phyloP scores from a whole-genome alignment of 2,888 invertebrate species.

The Cylindroiulus punctatus region DNA sequence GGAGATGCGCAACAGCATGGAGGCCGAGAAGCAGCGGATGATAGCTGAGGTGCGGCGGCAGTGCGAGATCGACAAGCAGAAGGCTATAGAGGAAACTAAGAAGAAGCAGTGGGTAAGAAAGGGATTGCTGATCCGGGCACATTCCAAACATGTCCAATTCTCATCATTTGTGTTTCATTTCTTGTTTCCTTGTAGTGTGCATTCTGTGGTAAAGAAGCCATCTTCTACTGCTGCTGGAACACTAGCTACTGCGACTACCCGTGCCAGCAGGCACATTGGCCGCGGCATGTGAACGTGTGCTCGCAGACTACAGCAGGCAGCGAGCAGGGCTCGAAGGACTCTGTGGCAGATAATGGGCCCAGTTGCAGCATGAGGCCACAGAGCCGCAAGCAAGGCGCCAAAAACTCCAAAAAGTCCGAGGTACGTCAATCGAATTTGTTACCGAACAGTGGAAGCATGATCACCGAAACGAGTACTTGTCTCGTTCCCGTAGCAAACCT shows the following conservation, averaged over 20 bases:
- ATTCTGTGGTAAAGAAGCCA: slow-evolving; percentile 85
- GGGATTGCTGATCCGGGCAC: too few relatives aligned
- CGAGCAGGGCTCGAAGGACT: neutral
- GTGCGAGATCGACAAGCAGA: slow-evolving; percentile 76
- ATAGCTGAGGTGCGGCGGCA: slow-evolving; percentile 75
- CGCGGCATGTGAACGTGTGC: slow-evolving; percentile 76
- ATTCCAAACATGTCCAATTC: neutral
- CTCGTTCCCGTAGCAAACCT: neutral
- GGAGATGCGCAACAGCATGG: slow-evolving; percentile 77
- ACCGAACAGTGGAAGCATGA: too few relatives aligned
- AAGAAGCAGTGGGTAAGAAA: slow-evolving; percentile 81
- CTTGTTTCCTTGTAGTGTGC: slow-evolving; percentile 72
- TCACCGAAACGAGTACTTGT: neutral
- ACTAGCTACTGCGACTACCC: slow-evolving; percentile 91
- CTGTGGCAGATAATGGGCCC: neutral
- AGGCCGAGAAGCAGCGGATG: slow-evolving; percentile 75
- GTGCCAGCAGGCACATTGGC: slow-evolving; percentile 87
- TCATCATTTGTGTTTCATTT: neutral
- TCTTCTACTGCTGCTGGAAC: slow-evolving; percentile 96
- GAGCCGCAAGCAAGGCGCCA: neutral
- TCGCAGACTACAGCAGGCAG: slow-evolving; percentile 64
- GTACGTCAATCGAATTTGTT: neutral
- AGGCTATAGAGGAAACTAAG: slow-evolving; percentile 81
- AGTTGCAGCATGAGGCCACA: neutral
- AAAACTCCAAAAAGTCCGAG: neutral